phyloP scores from a whole-genome alignment of 2,113 vertebrate genomes.

The Onychostruthus taczanowskii region DNA sequence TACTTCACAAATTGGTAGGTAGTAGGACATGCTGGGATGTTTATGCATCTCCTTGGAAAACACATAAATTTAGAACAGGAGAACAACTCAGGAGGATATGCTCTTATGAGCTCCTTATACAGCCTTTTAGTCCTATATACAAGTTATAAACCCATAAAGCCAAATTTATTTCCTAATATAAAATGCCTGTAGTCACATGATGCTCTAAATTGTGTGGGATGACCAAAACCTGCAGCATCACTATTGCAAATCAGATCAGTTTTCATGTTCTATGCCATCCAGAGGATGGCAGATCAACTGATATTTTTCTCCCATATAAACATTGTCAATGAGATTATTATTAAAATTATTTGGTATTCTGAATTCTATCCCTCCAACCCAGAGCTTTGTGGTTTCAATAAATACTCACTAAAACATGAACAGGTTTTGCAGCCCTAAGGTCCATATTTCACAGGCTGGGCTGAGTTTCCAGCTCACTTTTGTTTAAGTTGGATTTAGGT shows the following conservation, averaged over 20 bases:
- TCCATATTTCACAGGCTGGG: neutral
- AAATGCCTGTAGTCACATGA: neutral
- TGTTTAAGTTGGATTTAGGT: constrained; percentile 52
- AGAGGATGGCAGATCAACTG: neutral
- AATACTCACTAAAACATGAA: neutral
- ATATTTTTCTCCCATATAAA: neutral
- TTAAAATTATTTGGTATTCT: constrained; percentile 8
- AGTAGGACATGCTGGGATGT: neutral
- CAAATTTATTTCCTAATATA: neutral
- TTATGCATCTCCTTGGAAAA: neutral
- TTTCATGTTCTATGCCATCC: neutral
- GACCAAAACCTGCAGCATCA: constrained; percentile 10
- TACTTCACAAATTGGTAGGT: neutral
- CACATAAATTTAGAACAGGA: neutral
- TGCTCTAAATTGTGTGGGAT: neutral
- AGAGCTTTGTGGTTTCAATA: neutral
- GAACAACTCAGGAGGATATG: neutral
- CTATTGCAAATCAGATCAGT: neutral
- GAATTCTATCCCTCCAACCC: neutral
- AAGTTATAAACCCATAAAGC: neutral
- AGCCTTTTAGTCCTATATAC: neutral
- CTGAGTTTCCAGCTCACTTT: neutral
- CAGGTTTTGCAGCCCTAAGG: neutral
- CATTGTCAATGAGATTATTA: neutral
- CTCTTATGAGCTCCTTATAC: neutral